phyloP scores from a whole-genome alignment of 2,113 vertebrate species.

The Canis aureus region DNA sequence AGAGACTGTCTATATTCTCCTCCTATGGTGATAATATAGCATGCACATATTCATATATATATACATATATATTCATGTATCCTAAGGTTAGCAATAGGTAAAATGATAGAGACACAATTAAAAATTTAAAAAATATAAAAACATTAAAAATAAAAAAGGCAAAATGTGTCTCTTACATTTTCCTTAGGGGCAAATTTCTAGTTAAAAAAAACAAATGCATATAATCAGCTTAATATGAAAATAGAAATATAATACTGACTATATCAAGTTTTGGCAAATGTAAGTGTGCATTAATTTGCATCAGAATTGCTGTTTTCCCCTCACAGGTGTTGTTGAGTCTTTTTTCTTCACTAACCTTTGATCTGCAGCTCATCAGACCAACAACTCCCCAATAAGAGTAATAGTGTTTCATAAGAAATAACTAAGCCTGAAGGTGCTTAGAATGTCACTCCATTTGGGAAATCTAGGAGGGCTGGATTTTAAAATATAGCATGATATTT shows the following conservation, averaged over 20 bases:
- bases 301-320: not conserved
- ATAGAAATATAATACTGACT: not conserved
- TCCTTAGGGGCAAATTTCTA: not conserved
- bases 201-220: not conserved
- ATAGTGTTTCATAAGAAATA: constrained; percentile 43
- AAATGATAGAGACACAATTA: not conserved
- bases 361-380: not conserved
- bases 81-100: not conserved
- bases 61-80: not conserved
- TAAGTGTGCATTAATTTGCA: not conserved
- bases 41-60: not conserved
- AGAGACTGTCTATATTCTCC: not conserved
- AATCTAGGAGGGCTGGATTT: not conserved
- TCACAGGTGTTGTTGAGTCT: not conserved
- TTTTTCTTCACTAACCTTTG: not conserved
- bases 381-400: not conserved
- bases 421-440: not conserved
- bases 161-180: not conserved
- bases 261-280: not conserved
- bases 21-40: not conserved
- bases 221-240: not conserved
- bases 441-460: constrained; percentile 3
- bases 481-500: not conserved
- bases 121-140: constrained; percentile 38
- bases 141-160: not conserved